A percentile compares a stretch with the other conserved stretches of the same genome.
Evolutionary conservation across 2,888 invertebrate species (phyloP).

Genomic region (Chouioia cunea): DNA sequence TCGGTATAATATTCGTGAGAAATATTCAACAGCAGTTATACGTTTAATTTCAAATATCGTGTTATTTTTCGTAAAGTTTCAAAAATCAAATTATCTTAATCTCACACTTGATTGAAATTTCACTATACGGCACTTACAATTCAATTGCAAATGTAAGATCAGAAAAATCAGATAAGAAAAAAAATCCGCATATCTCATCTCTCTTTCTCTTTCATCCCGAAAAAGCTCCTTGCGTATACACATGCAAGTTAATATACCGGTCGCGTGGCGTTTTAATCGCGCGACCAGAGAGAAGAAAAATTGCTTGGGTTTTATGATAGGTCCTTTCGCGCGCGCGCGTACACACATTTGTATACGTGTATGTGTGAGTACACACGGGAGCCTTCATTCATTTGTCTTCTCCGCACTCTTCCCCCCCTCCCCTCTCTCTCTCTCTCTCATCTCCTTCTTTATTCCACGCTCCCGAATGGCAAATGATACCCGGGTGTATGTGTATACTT

Average conservation of each 20-base stretch:
- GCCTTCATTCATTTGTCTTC: constrained; percentile 34
- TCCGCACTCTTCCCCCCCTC: neutral
- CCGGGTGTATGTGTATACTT: neutral
- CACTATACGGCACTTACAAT: no score
- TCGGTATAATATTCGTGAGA: no score
- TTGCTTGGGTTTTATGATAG: constrained; percentile 28
- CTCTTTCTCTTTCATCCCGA: no score
- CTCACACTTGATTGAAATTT: no score
- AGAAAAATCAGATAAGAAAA: neutral
- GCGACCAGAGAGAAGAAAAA: constrained; percentile 6
- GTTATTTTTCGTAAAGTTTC: no score
- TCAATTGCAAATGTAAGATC: no score
- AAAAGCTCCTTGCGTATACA: neutral
- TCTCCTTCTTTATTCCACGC: constrained; percentile 2
- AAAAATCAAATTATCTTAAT: no score
- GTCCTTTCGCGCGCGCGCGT: neutral
- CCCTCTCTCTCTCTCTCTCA: neutral
- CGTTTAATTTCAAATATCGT: no score
- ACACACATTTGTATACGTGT: neutral
- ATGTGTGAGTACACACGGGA: neutral
- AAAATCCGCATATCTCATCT: neutral
- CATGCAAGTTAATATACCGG: neutral
- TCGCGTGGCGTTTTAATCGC: constrained; percentile 19
- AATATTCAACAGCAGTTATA: no score
- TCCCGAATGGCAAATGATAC: constrained; percentile 35